These are phyloP conservation scores for Ciona savignyi DNA, from an alignment of 23 tunicate genomes.

Conservation along the genomic window DNA sequence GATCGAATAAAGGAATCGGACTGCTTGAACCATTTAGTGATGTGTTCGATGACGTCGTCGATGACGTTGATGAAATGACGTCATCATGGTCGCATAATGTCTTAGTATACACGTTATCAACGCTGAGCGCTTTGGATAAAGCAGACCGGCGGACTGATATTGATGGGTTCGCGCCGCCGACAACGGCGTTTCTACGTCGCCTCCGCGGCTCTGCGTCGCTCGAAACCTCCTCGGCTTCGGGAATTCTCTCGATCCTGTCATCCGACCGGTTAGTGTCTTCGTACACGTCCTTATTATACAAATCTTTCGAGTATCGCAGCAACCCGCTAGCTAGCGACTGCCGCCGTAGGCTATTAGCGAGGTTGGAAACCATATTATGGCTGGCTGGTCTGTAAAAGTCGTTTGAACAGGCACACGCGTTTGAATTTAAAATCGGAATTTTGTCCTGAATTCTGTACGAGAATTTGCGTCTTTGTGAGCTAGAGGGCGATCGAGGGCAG, in stretches of 20 bases:
- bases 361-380: constrained; percentile 21
- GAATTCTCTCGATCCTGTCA: constrained; percentile 35
- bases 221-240: constrained; percentile 14
- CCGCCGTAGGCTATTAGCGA: constrained; percentile 18
- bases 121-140: constrained; percentile 34
- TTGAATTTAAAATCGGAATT: constrained; percentile 43
- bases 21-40: constrained; percentile 38
- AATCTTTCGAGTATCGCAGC: constrained; percentile 6
- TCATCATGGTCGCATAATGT: background rate
- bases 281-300: constrained; percentile 5
- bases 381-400: constrained; percentile 20
- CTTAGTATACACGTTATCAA: constrained; percentile 21
- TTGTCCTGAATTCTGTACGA: constrained; percentile 54
- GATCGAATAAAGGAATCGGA: constrained; percentile 4
- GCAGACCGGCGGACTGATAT: constrained; percentile 1
- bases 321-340: constrained; percentile 25
- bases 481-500: constrained; percentile 76
- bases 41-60: constrained; percentile 38
- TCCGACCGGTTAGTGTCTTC: background rate
- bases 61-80: constrained; percentile 16
- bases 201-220: background rate
- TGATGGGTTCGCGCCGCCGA: background rate
- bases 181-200: constrained; percentile 25
- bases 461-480: constrained; percentile 45
- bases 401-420: constrained; percentile 52